phyloP scores from a whole-genome alignment of 2,797 vertebrate genomes.

The Remorina albescens region DNA sequence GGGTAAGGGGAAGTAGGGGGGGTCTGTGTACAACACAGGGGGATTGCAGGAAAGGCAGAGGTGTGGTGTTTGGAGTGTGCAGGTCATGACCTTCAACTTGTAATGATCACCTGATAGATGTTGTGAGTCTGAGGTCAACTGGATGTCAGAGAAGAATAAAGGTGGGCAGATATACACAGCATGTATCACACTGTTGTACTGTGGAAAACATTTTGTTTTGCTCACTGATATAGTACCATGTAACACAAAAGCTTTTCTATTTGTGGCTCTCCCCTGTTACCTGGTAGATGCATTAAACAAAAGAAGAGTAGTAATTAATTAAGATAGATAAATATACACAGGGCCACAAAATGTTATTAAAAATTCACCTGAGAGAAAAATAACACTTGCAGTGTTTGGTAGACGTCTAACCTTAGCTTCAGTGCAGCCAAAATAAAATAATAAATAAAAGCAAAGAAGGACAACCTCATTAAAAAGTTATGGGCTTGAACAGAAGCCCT shows the following conservation, averaged over 20 bases:
- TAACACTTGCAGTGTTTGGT: neutral
- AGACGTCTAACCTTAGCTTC: neutral
- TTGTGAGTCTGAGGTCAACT: constrained; percentile 72
- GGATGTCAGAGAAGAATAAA: constrained; percentile 64
- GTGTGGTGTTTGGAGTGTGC: constrained; percentile 73
- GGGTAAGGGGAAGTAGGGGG: constrained; percentile 54
- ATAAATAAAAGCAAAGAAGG: neutral
- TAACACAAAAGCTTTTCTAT: neutral
- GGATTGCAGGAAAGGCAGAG: constrained; percentile 65
- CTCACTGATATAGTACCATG: neutral
- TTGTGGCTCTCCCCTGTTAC: neutral
- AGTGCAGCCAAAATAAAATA: neutral
- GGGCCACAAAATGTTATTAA: neutral
- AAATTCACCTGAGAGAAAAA: neutral
- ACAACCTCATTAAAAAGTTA: neutral
- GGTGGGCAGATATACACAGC: constrained; percentile 6
- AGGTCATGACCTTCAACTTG: constrained; percentile 78
- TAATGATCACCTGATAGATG: constrained; percentile 86
- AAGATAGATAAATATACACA: neutral
- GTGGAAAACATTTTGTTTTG: neutral
- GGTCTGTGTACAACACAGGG: constrained; percentile 41
- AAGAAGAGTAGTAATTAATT: neutral
- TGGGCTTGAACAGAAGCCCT: neutral
- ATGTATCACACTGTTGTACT: constrained; percentile 10
- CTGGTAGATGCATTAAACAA: neutral